A percentile compares a stretch with the other conserved stretches of the same genome.
These are phyloP conservation scores for Apeira syringaria DNA, from an alignment of 2,888 invertebrate genomes.

Conservation along the genomic window DNA sequence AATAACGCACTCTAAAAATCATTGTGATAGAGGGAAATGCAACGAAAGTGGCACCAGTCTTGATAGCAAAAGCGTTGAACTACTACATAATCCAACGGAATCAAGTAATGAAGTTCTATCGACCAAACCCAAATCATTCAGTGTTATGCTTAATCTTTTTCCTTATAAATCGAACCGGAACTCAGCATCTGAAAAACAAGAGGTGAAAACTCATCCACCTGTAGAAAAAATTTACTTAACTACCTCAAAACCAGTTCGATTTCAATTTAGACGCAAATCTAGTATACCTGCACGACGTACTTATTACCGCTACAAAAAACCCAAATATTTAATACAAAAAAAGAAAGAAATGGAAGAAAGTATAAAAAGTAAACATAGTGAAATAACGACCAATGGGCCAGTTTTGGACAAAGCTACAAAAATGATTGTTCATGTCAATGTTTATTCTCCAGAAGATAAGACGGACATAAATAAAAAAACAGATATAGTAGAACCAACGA, in stretches of 20 bases:
- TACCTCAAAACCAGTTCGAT: conserved; percentile 52
- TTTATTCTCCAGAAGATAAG: conserved; percentile 70
- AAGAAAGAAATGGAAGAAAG: conserved; percentile 21
- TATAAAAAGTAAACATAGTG: not conserved
- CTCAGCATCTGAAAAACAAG: conserved; percentile 44
- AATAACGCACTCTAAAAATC: conserved; percentile 42
- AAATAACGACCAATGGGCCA: conserved; percentile 21
- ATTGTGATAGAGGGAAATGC: conserved; percentile 48
- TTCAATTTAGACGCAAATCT: conserved; percentile 66
- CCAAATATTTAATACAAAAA: conserved; percentile 22
- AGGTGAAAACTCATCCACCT: conserved; percentile 32
- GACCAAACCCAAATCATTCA: conserved; percentile 80
- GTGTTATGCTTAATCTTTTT: conserved; percentile 86
- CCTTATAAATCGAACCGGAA: conserved; percentile 67
- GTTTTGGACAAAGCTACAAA: conserved; percentile 61
- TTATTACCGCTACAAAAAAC: conserved; percentile 44
- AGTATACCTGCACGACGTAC: conserved; percentile 43
- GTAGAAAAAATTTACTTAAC: conserved; percentile 63
- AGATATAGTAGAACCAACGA: conserved; percentile 25
- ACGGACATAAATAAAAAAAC: conserved; percentile 21
- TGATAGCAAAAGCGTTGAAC: conserved; percentile 7
- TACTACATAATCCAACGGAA: conserved; percentile 30
- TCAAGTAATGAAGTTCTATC: conserved; percentile 32
- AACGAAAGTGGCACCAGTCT: conserved; percentile 29
- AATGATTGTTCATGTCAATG: conserved; percentile 86